Base-by-base conservation (phyloP, 2,797 vertebrate genomes). In the Alfaro cultratus region DNA sequence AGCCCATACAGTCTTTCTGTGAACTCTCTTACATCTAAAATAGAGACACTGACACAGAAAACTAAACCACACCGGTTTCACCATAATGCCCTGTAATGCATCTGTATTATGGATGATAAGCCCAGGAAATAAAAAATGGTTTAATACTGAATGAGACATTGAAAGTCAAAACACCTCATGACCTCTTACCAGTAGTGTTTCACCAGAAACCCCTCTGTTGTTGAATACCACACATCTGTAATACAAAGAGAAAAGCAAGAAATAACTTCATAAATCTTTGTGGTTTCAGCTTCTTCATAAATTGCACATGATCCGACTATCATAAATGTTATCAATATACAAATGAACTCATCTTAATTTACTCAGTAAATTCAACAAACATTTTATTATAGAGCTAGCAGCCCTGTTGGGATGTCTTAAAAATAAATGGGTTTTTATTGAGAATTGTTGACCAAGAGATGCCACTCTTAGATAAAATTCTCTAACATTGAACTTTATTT, bases 201-300 rank as follows among this genome's bases (percentile, higher is more conserved):
- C 98, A n/a, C 98, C 98, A 16, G 97, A 97, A 80, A 98, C 96
- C 60, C 98, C 98, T 91, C 98, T 96, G 92, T 99, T 99, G 95
- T 99, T 99, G 94, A 99, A 98, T 67, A 99, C 97, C 86, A 97
- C 97, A 72, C 97, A 99, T 91, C 97, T 99, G 94, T 93, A 98
- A 97, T 83, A 85, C 36, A 93, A 49, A 87, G 83, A 86, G 67
- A 45, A 62, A 39, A 29, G 16, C 43, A 34, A 53, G 43, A 80
- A 7, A 36, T 1, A 67, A 1, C 29, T 2, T 21, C 6, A 11
- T 36, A 12, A 62, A 53, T 77, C 1, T 60, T 70, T 21, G 49
- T 18, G 23, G 7, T 70, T 72, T 13, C 11, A 18, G 5, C 12
- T 62, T 49, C 3, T 64, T 11, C 43, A 26, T 26, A 53, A 53